phyloP scores from a whole-genome alignment of 1,140 invertebrate genomes.

The Brachionus manjavacas region DNA sequence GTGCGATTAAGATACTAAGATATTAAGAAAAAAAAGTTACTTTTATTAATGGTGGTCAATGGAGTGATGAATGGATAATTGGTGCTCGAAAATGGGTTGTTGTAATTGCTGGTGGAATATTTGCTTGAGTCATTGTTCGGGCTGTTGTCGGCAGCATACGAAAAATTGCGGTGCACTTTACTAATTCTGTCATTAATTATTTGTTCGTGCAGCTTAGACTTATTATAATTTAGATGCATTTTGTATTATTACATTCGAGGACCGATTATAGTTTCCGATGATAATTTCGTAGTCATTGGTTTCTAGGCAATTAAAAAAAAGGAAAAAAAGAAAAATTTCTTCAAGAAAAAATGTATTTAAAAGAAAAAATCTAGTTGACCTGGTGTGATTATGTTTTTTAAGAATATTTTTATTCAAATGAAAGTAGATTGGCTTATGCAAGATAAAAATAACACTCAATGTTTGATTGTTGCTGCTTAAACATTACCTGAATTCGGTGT shows the following conservation, averaged over 20 bases:
- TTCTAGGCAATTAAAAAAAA: background rate
- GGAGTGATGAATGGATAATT: background rate
- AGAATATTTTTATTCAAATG: background rate
- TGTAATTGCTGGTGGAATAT: background rate
- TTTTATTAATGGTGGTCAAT: background rate
- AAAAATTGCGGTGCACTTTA: background rate
- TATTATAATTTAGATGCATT: conserved; percentile 29
- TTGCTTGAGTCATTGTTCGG: background rate
- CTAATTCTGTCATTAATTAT: conserved; percentile 10
- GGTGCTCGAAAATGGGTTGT: background rate
- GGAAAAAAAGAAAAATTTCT: background rate
- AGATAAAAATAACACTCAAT: background rate
- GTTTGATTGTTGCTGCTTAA: background rate
- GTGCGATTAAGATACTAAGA: background rate
- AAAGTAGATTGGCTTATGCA: background rate
- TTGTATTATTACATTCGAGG: background rate
- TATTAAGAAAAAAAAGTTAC: background rate
- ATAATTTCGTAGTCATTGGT: conserved; percentile 12
- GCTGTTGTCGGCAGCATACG: background rate
- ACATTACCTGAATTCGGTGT: background rate
- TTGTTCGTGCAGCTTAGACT: conserved; percentile 7
- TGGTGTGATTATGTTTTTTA: background rate
- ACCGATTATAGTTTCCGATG: background rate
- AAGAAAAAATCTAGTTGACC: background rate
- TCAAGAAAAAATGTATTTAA: background rate